Base-by-base conservation (phyloP, 2,888 invertebrate species). In the Pristionchus mayeri region DNA sequence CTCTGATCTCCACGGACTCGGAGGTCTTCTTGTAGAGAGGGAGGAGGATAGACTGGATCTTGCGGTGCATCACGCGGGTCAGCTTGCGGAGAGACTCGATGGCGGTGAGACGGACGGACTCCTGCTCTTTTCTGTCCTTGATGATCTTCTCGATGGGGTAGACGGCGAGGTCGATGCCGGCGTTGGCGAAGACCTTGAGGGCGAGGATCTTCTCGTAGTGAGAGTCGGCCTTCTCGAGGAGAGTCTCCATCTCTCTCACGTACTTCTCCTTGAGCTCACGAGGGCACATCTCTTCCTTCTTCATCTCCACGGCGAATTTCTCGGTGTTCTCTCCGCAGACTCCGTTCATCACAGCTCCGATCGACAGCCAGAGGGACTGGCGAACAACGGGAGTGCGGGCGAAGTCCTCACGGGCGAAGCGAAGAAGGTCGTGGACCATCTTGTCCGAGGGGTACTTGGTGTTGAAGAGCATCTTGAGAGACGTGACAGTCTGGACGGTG, bases 171-270 rank as follows among this genome's bases (percentile, higher is more conserved):
- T 91, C 90, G 79, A 91, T 85, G 85, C 90, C 92, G 63, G 92
- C 90, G 87, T 92, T 92, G 85, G 89, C 90, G 71, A 93, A 67
- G 40, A 91, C 87, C 87, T 92, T 92, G 79, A 92, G 87, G 82
- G 87, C 87, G 50, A 92, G 88, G n/a, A 91, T 83, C 86, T 91
- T 90, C 85, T 92, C 90, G 87, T 88, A 88, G 57, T 85, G 84
- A 84, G 86, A 85, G 4, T 83, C 60, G 52, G 88, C 87, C 75
- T 85, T 75, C 48, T 86, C 88, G 88, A 86, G 89, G 85, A 86
- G 86, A 44, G 86, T 84, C 82, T 88, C 50, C 81, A 90, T 83
- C 40, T 83, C 84, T 84, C 83, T 80, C 71, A 88, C 88, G 87
- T 87, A 87, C 85, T 86, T 84, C 83, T 88, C 85, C 88, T 91